These are phyloP conservation scores for Archocentrus centrarchus DNA, from an alignment of 2,113 vertebrate species.

Conservation along the genomic window DNA sequence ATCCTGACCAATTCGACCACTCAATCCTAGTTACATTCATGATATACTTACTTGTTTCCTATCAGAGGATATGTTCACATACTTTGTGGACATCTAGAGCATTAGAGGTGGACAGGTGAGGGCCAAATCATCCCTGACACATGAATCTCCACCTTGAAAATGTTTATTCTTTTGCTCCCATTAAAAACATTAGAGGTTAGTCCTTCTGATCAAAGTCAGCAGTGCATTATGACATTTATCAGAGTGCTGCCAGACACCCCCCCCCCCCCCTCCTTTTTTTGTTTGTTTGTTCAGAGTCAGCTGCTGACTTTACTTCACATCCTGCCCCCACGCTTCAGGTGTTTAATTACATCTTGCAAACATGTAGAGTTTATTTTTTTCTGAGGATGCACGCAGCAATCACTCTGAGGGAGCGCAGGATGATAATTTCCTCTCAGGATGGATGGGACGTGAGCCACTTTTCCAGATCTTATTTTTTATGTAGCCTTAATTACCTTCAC, in stretches of 20 bases:
- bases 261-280: not conserved
- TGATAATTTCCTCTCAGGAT: slow-evolving; percentile 11
- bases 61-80: not conserved
- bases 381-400: not conserved
- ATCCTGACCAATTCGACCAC: slow-evolving; percentile 14
- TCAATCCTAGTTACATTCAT: not conserved
- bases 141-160: not conserved
- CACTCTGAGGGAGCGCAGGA: not conserved
- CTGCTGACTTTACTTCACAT: slow-evolving; percentile 10
- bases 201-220: not conserved
- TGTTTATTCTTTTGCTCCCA: not conserved
- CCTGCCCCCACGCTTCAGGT: slow-evolving; percentile 6
- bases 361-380: not conserved
- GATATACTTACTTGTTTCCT: not conserved
- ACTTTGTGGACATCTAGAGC: not conserved
- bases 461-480: not conserved
- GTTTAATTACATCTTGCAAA: slow-evolving; percentile 20
- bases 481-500: not conserved
- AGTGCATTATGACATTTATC: slow-evolving; percentile 2
- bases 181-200: not conserved
- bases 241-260: not conserved
- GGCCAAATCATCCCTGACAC: not conserved
- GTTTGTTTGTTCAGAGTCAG: slow-evolving; percentile 14
- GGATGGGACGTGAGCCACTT: slow-evolving; percentile 7
- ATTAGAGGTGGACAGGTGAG: not conserved